Evolutionary conservation across 2,113 vertebrate genomes (phyloP).

Genomic region (Nerophis lumbriciformis): DNA sequence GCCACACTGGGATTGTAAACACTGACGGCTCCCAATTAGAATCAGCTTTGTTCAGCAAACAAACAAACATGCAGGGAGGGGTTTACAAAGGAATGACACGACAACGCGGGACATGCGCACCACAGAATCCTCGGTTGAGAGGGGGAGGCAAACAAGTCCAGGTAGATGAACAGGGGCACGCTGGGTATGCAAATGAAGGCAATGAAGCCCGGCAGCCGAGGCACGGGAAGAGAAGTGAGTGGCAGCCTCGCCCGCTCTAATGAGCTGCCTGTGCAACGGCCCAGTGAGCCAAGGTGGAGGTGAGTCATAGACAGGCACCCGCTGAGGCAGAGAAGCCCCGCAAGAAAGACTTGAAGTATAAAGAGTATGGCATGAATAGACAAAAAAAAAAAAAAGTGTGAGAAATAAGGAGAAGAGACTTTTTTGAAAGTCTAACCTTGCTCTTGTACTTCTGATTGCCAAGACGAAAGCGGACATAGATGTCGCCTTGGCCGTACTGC

Average conservation of each 20-base stretch:
- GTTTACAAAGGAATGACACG: constrained; percentile 71
- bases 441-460: constrained; percentile 92
- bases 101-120: constrained; percentile 63
- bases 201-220: constrained; percentile 57
- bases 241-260: constrained; percentile 68
- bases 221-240: constrained; percentile 54
- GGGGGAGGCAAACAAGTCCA: constrained; percentile 63
- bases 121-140: constrained; percentile 49
- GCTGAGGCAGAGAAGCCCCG: constrained; percentile 45
- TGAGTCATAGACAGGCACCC: constrained; percentile 62
- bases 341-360: constrained; percentile 19
- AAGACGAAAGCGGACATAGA: constrained; percentile 86
- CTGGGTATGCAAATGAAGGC: constrained; percentile 74
- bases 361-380: constrained; percentile 21
- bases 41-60: constrained; percentile 78
- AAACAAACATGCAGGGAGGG: constrained; percentile 74
- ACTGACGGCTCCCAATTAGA: constrained; percentile 77
- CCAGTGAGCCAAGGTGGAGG: constrained; percentile 70
- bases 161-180: constrained; percentile 69
- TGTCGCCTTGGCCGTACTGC: constrained; percentile 71
- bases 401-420: constrained; percentile 2
- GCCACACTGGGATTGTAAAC: constrained; percentile 72
- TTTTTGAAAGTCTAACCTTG: constrained; percentile 74
- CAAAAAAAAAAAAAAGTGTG: constrained; percentile 1
- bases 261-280: constrained; percentile 68